Base-by-base conservation (phyloP, 2,797 vertebrate genomes). In the Poecile montanus region DNA sequence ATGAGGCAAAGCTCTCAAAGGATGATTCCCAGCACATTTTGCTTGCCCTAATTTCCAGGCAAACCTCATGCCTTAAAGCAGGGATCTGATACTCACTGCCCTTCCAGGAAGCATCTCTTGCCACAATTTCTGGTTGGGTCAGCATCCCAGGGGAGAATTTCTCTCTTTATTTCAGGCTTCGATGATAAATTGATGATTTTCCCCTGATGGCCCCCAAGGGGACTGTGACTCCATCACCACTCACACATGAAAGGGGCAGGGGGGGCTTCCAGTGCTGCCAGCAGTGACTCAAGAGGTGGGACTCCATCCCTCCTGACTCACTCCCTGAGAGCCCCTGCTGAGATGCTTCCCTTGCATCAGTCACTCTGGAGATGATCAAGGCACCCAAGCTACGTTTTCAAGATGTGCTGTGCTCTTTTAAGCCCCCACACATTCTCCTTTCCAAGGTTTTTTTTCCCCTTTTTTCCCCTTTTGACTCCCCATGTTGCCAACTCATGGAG, bases 241-340 rank as follows among this genome's bases (percentile, higher is more conserved):
- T 63, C 7, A n/a, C 21, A 44, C 66, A 8, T 6, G 38, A 27
- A 40, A 85, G 54, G 4, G 50, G 18, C 40, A 50, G 65, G 30
- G 8, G 44, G 4, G 15, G 9, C 22, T 82, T 23, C 60, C 38
- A 12, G 45, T 8, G 18, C 54, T 63, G 36, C 75, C 78, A 71
- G 67, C 3, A 2, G 36, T 89, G 89, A 94, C 56, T 83, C 94
- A 92, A 16, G 78, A 32, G n/a, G 23, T 42, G 86, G 42, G 57
- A 65, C 66, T 65, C 34, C 53, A 5, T 15, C 76, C 84, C 11
- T 5, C 18, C 32, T 91, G 89, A 95, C 76, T 91, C 93, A 94
- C 42, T 77, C 3, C 1, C 63, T 63, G 84, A 1, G 2, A 85
- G 58, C 38, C 45, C 79, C 85, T 56, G 27, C 23, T 1, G 7